Conservation (phyloP, 2,888 invertebrate species). For the Linnaemya vulpina region DNA sequence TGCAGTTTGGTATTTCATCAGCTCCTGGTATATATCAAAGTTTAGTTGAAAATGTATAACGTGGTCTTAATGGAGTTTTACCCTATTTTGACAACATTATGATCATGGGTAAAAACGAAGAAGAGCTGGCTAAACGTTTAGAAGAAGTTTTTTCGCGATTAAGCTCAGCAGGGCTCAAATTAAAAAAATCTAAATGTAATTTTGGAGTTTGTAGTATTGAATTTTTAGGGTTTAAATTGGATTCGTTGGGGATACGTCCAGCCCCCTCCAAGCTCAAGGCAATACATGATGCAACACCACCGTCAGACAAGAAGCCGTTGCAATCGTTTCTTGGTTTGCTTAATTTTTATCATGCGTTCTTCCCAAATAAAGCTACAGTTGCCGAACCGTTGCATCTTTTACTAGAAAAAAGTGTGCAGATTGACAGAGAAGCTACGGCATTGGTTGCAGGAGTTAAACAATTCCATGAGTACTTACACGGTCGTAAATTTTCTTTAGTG, state of each 20-base stretch:
- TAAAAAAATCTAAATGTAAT: slow-evolving; percentile 55
- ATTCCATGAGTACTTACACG: no score
- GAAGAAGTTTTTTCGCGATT: slow-evolving; percentile 42
- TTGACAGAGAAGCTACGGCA: no score
- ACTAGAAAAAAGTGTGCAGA: no score
- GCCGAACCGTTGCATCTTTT: no score
- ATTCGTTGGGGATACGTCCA: slow-evolving; percentile 58
- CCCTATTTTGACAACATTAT: no score
- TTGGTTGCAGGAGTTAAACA: no score
- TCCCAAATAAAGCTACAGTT: no score
- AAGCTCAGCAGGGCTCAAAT: slow-evolving; percentile 20
- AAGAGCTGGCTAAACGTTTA: slow-evolving; percentile 38
- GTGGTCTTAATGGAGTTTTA: slow-evolving; percentile 27
- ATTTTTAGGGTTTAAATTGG: slow-evolving; percentile 66
- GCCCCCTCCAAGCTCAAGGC: slow-evolving; percentile 59
- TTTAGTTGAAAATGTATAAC: slow-evolving; percentile 52
- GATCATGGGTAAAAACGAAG: no score
- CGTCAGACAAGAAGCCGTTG: slow-evolving; percentile 63
- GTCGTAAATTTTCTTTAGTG: no score
- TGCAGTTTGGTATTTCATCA: slow-evolving; percentile 74
- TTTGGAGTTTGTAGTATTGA: slow-evolving; percentile 56
- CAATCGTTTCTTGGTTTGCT: slow-evolving; percentile 61
- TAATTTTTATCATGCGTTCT: no score
- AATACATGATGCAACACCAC: slow-evolving; percentile 56
- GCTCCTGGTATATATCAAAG: slow-evolving; percentile 65